These are phyloP conservation scores for Microcebus griseorufus DNA, from an alignment of 2,113 vertebrate genomes.

Conservation along the genomic window DNA sequence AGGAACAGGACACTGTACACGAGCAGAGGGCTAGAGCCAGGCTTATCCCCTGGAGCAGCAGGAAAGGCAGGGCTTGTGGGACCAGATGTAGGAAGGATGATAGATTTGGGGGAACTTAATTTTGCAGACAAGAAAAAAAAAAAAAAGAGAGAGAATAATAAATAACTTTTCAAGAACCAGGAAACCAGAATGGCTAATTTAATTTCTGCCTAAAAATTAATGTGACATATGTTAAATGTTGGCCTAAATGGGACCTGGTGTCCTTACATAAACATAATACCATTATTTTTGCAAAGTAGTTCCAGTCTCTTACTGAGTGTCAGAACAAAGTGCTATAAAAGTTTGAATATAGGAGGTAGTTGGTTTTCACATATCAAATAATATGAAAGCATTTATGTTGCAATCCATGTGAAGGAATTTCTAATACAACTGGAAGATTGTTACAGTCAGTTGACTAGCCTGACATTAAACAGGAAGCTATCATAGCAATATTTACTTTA, in stretches of 20 bases:
- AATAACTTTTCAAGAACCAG: not conserved
- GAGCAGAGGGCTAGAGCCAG: accelerated
- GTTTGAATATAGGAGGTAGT: not conserved
- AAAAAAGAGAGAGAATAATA: not conserved
- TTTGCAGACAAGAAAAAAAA: slow-evolving; percentile 16
- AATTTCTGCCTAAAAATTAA: slow-evolving; percentile 46
- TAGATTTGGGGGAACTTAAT: not conserved
- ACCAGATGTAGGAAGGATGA: not conserved
- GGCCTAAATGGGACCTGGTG: not conserved
- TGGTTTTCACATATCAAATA: not conserved
- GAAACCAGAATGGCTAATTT: slow-evolving; percentile 19
- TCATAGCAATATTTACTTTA: slow-evolving; percentile 52
- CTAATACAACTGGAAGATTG: slow-evolving; percentile 24
- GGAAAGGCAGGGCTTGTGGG: not conserved
- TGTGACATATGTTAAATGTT: not conserved
- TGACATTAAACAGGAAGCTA: slow-evolving; percentile 56
- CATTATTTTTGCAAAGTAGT: not conserved
- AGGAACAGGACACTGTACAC: not conserved
- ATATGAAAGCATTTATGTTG: not conserved
- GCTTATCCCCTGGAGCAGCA: not conserved
- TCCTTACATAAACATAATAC: not conserved
- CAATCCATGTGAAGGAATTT: not conserved
- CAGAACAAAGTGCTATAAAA: not conserved
- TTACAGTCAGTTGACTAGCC: not conserved
- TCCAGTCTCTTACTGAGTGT: not conserved